Evolutionary conservation across 2,888 invertebrate genomes (phyloP).

Genomic region (Agelastica alni): DNA sequence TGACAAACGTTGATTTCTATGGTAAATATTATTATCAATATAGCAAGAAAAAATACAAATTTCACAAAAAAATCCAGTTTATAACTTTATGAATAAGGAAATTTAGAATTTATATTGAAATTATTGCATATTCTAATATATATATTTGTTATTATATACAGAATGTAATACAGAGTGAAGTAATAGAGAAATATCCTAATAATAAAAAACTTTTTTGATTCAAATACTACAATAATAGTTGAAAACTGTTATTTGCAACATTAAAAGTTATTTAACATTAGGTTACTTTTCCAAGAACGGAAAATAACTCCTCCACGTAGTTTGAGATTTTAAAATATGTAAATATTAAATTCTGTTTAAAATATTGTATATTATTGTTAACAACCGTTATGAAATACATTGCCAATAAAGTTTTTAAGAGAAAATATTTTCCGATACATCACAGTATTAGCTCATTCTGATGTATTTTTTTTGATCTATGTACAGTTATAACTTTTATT

Average conservation of each 20-base stretch:
- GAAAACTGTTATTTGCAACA: no score
- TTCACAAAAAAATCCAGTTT: conserved; percentile 5
- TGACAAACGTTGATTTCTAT: not conserved
- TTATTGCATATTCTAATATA: conserved; percentile 19
- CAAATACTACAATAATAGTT: no score
- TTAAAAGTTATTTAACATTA: no score
- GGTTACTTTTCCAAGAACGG: not conserved
- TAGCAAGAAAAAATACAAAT: conserved; percentile 8
- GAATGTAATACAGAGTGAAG: conserved; percentile 9
- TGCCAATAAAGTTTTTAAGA: not conserved
- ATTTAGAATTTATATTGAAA: conserved; percentile 10
- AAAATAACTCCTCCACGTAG: conserved; percentile 10
- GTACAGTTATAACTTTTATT: conserved; percentile 6
- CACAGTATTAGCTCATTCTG: conserved; percentile 15
- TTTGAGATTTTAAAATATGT: not conserved
- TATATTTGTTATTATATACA: conserved; percentile 18
- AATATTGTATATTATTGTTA: not conserved
- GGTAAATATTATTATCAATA: conserved; percentile 4
- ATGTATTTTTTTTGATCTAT: conserved; percentile 12
- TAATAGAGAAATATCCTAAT: not conserved
- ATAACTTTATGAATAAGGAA: conserved; percentile 2
- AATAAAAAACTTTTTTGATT: no score
- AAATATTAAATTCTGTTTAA: conserved; percentile 8
- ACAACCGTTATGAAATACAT: not conserved
- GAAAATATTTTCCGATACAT: conserved; percentile 19